Evolutionary conservation across 1,140 invertebrate species (phyloP), one percentile per base, ranked within the genome.

Genomic region (Dufourea novaeangliae): DNA sequence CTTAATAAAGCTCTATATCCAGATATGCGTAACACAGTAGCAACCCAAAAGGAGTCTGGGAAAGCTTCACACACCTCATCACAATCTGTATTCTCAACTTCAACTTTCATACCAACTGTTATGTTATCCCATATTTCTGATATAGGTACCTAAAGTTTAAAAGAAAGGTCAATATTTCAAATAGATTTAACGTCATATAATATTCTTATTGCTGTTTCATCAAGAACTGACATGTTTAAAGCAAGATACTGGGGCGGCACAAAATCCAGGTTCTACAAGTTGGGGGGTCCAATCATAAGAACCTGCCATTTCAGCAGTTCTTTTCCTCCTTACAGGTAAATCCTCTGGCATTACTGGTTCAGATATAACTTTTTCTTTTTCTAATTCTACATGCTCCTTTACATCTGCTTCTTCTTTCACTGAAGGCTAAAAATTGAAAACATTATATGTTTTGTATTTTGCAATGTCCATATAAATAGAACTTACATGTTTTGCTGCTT

Each of bases 61-160:
- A 95, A 95, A 88, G 93, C 95, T 78, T 96, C 95, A 27, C 95
- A 95, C 77, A 95, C 94, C 88, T 95, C 96, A 89, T 97, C 96
- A 90, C 95, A 96, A 91, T 98, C 97, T 14, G 95, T 96, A 92
- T 98, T 98, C 88, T 97, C 96, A 1, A 98, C 97, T 93, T 99
- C 98, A 0, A 98, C 96, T 93, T 99, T 98, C 96, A 99, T 98
- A 25, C 97, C 97, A 73, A 97, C 95, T 79, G 96, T 96, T 72
- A 98, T 97, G 87, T 96, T 97, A 82, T 98, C 97, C 98, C 98
- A 99, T 90, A 97, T 96, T 86, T 98, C 97, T 75, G 96, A 95
- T 89, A 98, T 95, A 0, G 98, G 97, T 6, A 97, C 97, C 95
- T 96, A 59, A 88, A 80, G 69, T 25, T 72, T 27, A 32, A 3